A percentile compares a stretch with the other conserved stretches of the same genome.
These are phyloP conservation scores for Sebastes taczanowskii DNA, from an alignment of 2,797 vertebrate species.

Conservation along the genomic window DNA sequence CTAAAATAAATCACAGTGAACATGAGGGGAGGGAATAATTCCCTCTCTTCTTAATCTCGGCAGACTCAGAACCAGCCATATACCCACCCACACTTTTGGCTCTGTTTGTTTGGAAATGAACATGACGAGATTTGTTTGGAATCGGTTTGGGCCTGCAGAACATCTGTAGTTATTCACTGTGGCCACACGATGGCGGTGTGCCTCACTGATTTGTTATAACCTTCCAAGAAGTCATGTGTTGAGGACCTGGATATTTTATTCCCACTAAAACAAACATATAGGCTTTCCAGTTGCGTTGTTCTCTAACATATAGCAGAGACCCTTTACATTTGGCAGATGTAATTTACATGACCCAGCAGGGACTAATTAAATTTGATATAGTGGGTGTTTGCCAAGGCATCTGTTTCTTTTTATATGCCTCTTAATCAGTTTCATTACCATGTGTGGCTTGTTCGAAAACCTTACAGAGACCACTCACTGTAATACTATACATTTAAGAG, in stretches of 20 bases:
- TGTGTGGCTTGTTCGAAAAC: constrained; percentile 23
- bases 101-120: neutral
- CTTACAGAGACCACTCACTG: neutral
- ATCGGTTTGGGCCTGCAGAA: neutral
- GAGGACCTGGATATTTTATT: constrained; percentile 1
- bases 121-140: neutral
- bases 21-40: neutral
- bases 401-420: constrained; percentile 43
- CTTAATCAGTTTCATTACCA: constrained; percentile 23
- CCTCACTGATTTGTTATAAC: neutral
- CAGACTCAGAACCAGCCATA: neutral
- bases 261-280: neutral
- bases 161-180: neutral
- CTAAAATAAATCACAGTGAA: neutral
- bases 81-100: neutral
- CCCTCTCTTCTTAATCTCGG: neutral
- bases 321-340: neutral
- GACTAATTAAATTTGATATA: constrained; percentile 26
- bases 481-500: neutral
- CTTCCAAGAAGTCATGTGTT: neutral
- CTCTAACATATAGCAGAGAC: neutral
- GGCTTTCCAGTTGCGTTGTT: neutral
- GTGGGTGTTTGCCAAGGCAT: constrained; percentile 26
- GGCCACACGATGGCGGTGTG: constrained; percentile 64
- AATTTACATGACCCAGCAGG: neutral